Conservation (phyloP, 2,113 vertebrate genomes). For the Cygnus buccinator region DNA sequence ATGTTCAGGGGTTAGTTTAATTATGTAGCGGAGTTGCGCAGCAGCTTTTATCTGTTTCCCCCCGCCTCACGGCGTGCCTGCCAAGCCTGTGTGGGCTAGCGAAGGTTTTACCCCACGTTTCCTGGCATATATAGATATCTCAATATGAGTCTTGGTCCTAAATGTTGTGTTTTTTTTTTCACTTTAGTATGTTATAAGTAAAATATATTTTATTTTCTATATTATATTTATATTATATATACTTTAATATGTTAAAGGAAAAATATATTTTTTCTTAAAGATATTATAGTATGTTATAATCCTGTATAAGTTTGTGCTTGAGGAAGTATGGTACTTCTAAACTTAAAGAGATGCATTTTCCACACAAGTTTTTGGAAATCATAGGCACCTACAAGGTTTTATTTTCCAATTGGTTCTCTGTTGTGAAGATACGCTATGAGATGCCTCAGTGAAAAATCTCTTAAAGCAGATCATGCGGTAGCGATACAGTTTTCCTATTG, state of each 20-base stretch:
- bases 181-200: neutral
- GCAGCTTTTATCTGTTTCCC: neutral
- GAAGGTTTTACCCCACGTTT: neutral
- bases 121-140: neutral
- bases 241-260: too few relatives aligned
- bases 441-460: neutral
- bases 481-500: neutral
- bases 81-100: neutral
- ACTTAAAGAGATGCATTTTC: neutral
- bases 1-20: slow-evolving; percentile 18
- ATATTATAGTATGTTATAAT: too few relatives aligned
- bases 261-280: too few relatives aligned
- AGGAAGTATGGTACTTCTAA: rapidly evolving
- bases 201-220: too few relatives aligned
- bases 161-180: neutral
- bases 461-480: neutral
- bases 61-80: neutral
- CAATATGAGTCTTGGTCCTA: neutral
- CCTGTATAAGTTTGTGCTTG: neutral
- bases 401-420: neutral
- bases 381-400: neutral
- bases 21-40: slow-evolving; percentile 1
- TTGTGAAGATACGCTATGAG: neutral
- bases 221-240: too few relatives aligned
- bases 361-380: neutral